Percentiles rank a stretch among this genome's conserved stretches.
Conservation (phyloP, 1,140 invertebrate genomes). For the Bombus waltoni region DNA sequence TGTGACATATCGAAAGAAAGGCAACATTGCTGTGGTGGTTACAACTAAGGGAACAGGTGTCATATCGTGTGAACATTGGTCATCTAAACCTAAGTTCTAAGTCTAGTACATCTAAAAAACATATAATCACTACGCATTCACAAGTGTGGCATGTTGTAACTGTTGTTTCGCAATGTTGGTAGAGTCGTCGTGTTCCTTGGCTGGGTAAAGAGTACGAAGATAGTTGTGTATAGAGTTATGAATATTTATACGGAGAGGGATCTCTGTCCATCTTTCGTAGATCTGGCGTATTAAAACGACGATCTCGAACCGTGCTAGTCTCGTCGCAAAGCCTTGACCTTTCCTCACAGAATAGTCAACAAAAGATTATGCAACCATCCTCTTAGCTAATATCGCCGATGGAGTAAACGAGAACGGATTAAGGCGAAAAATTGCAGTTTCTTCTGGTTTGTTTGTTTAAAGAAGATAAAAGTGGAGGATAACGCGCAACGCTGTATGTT, state of each 20-base stretch:
- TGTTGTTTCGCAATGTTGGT: conserved; percentile 21
- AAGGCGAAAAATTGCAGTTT: too few species aligned
- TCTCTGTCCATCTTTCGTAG: not conserved
- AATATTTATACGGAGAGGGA: not conserved
- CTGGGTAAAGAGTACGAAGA: not conserved
- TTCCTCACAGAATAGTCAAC: not conserved
- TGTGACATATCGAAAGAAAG: not conserved
- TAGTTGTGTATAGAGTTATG: not conserved
- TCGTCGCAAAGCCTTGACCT: conserved; percentile 24
- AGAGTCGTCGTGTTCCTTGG: not conserved
- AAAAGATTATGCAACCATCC: not conserved
- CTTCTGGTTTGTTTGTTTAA: too few species aligned
- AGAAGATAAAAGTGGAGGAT: too few species aligned
- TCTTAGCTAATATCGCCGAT: not conserved
- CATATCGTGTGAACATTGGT: not conserved
- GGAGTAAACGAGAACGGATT: not conserved
- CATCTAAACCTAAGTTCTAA: conserved; percentile 48
- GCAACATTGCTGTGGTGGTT: not conserved
- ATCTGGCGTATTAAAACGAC: conserved; percentile 4
- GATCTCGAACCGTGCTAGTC: not conserved
- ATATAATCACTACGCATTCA: conserved; percentile 42
- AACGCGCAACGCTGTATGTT: too few species aligned
- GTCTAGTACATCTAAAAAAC: conserved; percentile 41
- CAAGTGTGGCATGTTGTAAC: conserved; percentile 48
- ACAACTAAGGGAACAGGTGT: not conserved